Base-by-base conservation (phyloP, 2,797 vertebrate species). In the Coranthus polyacanthus region DNA sequence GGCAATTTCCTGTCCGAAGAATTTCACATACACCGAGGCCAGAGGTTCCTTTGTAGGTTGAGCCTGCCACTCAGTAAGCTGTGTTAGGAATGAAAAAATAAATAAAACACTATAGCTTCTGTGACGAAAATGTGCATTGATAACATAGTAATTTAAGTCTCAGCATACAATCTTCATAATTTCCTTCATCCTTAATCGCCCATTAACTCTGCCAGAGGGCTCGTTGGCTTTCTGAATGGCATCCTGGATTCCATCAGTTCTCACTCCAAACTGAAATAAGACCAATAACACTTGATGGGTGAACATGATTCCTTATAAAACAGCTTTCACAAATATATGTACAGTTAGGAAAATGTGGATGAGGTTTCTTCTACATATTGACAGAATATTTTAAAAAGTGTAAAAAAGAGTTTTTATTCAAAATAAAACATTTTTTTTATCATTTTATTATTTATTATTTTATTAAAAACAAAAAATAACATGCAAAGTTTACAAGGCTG, bases 61-160 rank as follows among this genome's bases (percentile, higher is more conserved):
- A 51, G 90, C 74, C 72, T 90, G 96, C 95, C 95, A 97, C 4
- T 94, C 86, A 49, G 89, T 90, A 5, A 96, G 80, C 95, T 96
- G 79, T 24, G 6, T 1, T 1, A 32, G 29, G 10, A 77, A 65
- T 18, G 8, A 44, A 42, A 57, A 43, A 44, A 42, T 3, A 16
- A 42, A 56, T 49, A 17, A n/a, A 43, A 6, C 3, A 42, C 1
- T 43, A 1, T 32, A 24, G 38, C 2, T 9, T 49, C 20, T 51
- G 8, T n/a, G 1, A 59, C 34, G 1, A 42, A 41, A n/a, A 50
- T 24, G 7, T 29, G 5, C 16, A 16, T 54, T 37, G 2, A 50
- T 50, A 36, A 32, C 20, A 57, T 45, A 51, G 15, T 12, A 3
- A n/a, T 56, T 46, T 2, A n/a, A 16, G 3, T 11, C 0, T 9